These are phyloP conservation scores for Pipistrellus nathusii DNA, from an alignment of 2,797 vertebrate species.

Conservation along the genomic window DNA sequence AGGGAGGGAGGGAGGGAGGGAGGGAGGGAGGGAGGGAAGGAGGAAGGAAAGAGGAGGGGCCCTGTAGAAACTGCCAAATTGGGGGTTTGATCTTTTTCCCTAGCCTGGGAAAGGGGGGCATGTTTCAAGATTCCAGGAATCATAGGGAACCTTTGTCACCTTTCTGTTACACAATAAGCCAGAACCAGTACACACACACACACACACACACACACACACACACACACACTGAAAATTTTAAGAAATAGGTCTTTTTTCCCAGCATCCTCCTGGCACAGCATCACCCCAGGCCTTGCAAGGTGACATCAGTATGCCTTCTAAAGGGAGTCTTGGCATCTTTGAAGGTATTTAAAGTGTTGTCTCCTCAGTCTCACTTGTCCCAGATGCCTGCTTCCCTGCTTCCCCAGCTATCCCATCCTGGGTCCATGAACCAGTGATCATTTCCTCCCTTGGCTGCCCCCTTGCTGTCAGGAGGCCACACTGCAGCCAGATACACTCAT, in stretches of 20 bases:
- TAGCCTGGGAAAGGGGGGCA: not conserved
- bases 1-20: fast-evolving
- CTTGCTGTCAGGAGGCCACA: conserved; percentile 21
- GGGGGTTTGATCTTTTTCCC: not conserved
- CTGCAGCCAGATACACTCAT: not conserved
- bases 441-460: conserved; percentile 25
- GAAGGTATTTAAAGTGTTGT: not conserved
- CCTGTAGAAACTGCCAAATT: not conserved
- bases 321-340: not conserved
- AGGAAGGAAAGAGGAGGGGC: not conserved
- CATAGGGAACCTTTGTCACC: not conserved
- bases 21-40: too few species aligned
- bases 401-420: not conserved
- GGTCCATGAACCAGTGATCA: too few species aligned
- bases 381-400: not conserved
- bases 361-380: not conserved
- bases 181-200: not conserved
- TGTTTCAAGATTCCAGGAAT: not conserved
- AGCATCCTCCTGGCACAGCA: not conserved
- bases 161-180: not conserved
- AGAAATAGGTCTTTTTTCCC: not conserved
- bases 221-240: too few species aligned
- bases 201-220: too few species aligned
- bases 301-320: not conserved
- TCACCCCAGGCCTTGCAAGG: not conserved